A percentile compares a stretch with the other conserved stretches of the same genome.
Evolutionary conservation across 2,888 invertebrate genomes (phyloP).

Genomic region (Platycheirus rosarum): DNA sequence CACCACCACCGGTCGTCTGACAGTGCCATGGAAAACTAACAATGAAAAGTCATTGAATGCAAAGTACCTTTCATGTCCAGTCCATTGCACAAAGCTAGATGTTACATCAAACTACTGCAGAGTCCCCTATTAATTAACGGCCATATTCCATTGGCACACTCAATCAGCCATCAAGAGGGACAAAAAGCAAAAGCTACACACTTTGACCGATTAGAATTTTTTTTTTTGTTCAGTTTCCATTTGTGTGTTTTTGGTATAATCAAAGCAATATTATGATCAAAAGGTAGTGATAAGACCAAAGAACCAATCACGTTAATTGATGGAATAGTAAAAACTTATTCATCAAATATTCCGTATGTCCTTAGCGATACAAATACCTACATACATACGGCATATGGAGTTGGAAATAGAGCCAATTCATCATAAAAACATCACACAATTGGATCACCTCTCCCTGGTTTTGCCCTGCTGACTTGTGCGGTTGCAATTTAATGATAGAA

Average conservation of each 20-base stretch:
- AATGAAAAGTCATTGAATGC: constrained; percentile 21
- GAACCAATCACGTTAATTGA: constrained; percentile 69
- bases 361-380: constrained; percentile 2
- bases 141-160: constrained; percentile 18
- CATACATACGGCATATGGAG: not conserved
- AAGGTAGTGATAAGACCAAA: constrained; percentile 24
- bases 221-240: constrained; percentile 2
- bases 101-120: constrained; percentile 1
- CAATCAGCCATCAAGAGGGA: constrained; percentile 28
- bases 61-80: constrained; percentile 12
- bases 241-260: constrained; percentile 1
- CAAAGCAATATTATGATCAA: constrained; percentile 4
- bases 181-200: constrained; percentile 8
- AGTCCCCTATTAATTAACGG: constrained; percentile 41
- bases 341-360: constrained; percentile 48
- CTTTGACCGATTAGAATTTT: constrained; percentile 39
- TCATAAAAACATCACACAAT: constrained; percentile 58
- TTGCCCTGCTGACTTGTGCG: constrained; percentile 14
- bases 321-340: constrained; percentile 55
- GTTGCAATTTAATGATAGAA: constrained; percentile 54
- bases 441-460: constrained; percentile 21
- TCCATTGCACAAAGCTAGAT: constrained; percentile 27
- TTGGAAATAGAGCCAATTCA: constrained; percentile 42
- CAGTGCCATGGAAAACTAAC: not conserved
- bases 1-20: too few relatives aligned